These are phyloP conservation scores for Palloptera scutellata DNA, from an alignment of 2,888 invertebrate genomes.

Conservation along the genomic window DNA sequence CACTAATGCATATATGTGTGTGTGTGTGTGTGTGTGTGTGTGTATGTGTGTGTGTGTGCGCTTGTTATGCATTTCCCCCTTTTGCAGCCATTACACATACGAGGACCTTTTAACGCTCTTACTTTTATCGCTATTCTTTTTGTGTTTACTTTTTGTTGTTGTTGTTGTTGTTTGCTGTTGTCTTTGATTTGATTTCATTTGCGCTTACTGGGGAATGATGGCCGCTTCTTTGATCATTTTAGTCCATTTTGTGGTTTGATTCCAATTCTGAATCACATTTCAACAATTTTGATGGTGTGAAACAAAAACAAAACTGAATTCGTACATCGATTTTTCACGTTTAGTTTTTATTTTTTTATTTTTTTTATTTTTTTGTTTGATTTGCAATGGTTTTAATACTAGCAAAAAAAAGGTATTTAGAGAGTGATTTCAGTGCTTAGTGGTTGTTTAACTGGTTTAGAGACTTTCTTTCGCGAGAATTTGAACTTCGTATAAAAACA, in stretches of 20 bases:
- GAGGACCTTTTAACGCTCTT: slow-evolving; percentile 19
- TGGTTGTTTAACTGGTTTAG: no score
- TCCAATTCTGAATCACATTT: slow-evolving; percentile 15
- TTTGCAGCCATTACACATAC: slow-evolving; percentile 21
- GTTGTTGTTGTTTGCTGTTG: background rate
- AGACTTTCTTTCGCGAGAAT: no score
- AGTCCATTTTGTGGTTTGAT: slow-evolving; percentile 34
- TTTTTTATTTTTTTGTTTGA: no score
- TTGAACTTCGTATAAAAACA: no score
- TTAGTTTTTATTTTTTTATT: no score
- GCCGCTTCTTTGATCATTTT: background rate
- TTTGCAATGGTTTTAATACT: no score
- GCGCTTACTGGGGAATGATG: background rate
- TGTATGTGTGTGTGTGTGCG: slow-evolving; percentile 15
- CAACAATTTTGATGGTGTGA: slow-evolving; percentile 20
- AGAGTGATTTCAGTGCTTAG: no score
- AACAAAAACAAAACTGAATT: background rate
- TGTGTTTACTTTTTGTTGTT: background rate
- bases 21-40: background rate
- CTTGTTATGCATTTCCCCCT: slow-evolving; percentile 16
- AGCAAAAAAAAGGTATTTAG: no score
- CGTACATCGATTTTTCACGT: no score
- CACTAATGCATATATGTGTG: background rate
- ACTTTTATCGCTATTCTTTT: slow-evolving; percentile 13
- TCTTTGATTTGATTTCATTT: background rate